Conservation (phyloP, 2,113 vertebrate genomes). For the Phylloscopus trochiloides region DNA sequence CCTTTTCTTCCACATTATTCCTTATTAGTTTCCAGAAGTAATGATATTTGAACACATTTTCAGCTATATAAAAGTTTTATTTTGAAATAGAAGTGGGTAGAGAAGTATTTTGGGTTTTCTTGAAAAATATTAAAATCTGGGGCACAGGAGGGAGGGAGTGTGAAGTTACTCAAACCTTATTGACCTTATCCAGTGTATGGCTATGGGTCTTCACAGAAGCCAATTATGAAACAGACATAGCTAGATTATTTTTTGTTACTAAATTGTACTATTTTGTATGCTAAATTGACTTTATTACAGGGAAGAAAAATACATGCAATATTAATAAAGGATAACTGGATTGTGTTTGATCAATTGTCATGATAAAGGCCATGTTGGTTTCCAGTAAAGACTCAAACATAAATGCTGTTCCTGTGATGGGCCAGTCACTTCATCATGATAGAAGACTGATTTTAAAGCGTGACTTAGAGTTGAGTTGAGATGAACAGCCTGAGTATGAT, state of each 20-base stretch:
- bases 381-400: not conserved
- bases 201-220: not conserved
- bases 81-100: not conserved
- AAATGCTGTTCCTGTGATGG: not conserved
- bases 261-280: not conserved
- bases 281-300: not conserved
- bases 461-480: not conserved
- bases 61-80: not conserved
- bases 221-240: not conserved
- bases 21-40: not conserved
- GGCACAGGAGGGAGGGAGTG: rapidly evolving
- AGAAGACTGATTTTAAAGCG: not conserved
- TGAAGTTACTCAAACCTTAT: not conserved
- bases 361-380: not conserved
- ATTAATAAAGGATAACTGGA: not conserved
- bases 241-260: not conserved
- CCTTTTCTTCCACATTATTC: not conserved
- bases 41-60: not conserved
- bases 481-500: not conserved
- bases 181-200: not conserved
- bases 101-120: not conserved
- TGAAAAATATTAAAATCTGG: not conserved
- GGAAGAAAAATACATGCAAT: not conserved
- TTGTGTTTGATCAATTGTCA: not conserved
- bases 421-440: rapidly evolving